Evolutionary conservation across 2,113 vertebrate genomes (phyloP).

Genomic region (Nothobranchius furzeri): DNA sequence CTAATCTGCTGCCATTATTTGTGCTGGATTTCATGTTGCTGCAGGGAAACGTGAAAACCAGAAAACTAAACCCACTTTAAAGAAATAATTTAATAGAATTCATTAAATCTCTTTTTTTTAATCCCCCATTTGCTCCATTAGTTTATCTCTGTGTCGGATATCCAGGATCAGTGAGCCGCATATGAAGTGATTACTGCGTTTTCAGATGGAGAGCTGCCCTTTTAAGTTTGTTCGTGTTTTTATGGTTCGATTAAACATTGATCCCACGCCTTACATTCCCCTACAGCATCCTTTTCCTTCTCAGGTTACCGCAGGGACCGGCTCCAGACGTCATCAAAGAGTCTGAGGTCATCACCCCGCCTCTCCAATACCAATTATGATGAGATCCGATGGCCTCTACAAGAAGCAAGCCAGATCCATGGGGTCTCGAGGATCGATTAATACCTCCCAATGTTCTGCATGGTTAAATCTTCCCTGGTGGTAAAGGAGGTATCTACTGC

Average conservation of each 20-base stretch:
- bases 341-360: background rate
- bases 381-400: background rate
- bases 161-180: background rate
- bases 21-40: constrained; percentile 1
- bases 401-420: background rate
- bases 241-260: background rate
- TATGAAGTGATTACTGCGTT: background rate
- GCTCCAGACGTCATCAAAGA: background rate
- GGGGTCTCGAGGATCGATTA: background rate
- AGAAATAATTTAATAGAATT: constrained; percentile 2
- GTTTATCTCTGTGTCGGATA: too few species aligned
- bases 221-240: background rate
- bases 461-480: too few species aligned
- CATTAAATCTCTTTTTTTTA: background rate
- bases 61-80: constrained; percentile 7
- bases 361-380: background rate
- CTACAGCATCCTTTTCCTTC: background rate
- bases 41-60: background rate
- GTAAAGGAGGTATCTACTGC: too few species aligned
- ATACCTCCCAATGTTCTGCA: background rate
- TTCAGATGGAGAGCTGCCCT: background rate
- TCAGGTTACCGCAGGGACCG: background rate
- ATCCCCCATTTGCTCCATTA: background rate
- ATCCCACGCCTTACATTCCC: background rate
- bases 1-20: constrained; percentile 31